Evolutionary conservation across 2,888 invertebrate species (phyloP).

Genomic region (Rotaria socialis): DNA sequence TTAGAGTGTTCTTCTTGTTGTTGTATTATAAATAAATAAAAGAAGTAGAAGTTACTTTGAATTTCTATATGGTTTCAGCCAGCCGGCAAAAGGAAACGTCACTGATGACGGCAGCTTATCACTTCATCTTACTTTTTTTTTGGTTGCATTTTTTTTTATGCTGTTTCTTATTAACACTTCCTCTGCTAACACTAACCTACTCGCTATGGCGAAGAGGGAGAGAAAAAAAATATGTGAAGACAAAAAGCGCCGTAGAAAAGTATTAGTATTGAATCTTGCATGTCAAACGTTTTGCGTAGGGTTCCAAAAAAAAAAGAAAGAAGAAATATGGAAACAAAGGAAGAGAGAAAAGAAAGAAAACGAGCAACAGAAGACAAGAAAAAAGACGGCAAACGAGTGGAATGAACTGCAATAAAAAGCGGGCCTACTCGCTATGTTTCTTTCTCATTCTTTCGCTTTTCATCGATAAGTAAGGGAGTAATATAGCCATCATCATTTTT

Average conservation of each 20-base stretch:
- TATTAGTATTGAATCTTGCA: background rate
- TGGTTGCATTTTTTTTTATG: background rate
- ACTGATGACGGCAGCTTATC: background rate
- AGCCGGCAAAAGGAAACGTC: background rate
- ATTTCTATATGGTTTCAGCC: background rate
- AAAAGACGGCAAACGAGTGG: background rate
- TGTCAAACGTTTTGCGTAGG: background rate
- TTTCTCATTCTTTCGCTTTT: background rate
- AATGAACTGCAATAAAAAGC: background rate
- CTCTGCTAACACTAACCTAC: background rate
- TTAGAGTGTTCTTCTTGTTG: background rate
- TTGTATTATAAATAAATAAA: slow-evolving; percentile 4
- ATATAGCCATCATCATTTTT: background rate
- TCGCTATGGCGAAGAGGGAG: background rate
- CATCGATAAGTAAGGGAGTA: background rate
- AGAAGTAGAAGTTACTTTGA: background rate
- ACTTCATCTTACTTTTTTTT: background rate
- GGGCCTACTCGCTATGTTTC: background rate
- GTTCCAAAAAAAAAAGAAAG: background rate
- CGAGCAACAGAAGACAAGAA: background rate
- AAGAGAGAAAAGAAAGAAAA: background rate
- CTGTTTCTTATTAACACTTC: background rate
- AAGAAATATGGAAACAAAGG: background rate
- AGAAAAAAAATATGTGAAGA: background rate
- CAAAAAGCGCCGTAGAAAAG: slow-evolving; percentile 4